Conservation (phyloP, 2,888 invertebrate genomes). For the Acronicta aceris region DNA sequence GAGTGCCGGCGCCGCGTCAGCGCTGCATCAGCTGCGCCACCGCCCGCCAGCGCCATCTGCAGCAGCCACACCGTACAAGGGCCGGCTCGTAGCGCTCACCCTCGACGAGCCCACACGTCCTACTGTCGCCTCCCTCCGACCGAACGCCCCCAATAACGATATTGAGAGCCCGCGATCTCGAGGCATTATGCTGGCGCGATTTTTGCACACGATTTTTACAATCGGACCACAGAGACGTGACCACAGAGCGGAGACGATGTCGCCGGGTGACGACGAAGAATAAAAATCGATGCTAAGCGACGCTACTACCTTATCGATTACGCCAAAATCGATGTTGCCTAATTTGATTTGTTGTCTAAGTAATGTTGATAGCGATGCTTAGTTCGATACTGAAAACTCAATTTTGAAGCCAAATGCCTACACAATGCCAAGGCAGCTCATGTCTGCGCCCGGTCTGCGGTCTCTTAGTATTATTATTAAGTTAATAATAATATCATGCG, state of each 20-base stretch:
- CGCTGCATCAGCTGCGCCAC: conserved; percentile 85
- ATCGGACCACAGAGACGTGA: conserved; percentile 36
- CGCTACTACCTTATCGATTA: conserved; percentile 30
- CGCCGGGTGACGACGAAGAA: conserved; percentile 16
- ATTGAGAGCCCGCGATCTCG: conserved; percentile 70
- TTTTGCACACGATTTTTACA: conserved; percentile 33
- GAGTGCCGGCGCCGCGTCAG: conserved; percentile 93
- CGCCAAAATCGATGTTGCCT: conserved; percentile 31
- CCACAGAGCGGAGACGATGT: conserved; percentile 49
- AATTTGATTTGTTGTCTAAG: conserved; percentile 16
- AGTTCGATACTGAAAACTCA: conserved; percentile 45
- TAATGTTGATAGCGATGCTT: conserved; percentile 47
- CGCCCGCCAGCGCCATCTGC: conserved; percentile 79
- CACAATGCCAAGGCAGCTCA: conserved; percentile 37
- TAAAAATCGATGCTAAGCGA: conserved; percentile 42
- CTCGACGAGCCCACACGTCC: conserved; percentile 7
- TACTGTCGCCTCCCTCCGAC: conserved; percentile 69
- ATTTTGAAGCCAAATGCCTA: conserved; percentile 30
- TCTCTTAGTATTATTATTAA: conserved; percentile 49
- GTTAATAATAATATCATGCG: conserved; percentile 70
- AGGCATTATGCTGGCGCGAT: conserved; percentile 68
- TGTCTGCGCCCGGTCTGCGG: conserved; percentile 55
- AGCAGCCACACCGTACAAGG: conserved; percentile 71
- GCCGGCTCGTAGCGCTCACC: conserved; percentile 33
- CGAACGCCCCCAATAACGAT: conserved; percentile 68